Evolutionary conservation across 2,113 vertebrate species (phyloP), one percentile per base, ranked within the genome.

Genomic region (Heloderma charlesbogerti): DNA sequence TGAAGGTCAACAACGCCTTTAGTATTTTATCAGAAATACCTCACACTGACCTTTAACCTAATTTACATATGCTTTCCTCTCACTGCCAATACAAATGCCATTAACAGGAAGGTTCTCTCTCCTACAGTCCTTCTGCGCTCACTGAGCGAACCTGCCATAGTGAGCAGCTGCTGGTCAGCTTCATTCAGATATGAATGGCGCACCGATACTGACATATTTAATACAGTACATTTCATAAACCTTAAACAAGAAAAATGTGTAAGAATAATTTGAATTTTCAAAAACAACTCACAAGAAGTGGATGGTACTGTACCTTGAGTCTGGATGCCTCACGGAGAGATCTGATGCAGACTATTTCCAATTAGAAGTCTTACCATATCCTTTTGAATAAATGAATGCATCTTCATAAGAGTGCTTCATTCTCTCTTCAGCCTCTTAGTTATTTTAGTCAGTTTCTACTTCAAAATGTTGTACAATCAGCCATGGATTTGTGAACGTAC

Each of bases 401-500:
- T 51, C 60, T 27, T 80, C 31, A 34, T 63, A 63, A 45, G 40
- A 75, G 29, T 25, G 18, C 22, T 75, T 75, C 5, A 66, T 48
- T 89, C 34, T n/a, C 43, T 48, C 82, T 84, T 43, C 83, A 43
- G 88, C 84, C 27, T 57, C 45, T 54, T 0, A 72, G 54, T 45
- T 18, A 82, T 86, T 78, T 4, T 0, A n/a, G 69, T 78, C 29
- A 57, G 75, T 31, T 63, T 2, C 9, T 89, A 16, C 72, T 75
- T 91, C 1, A 69, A 2, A 7, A 0, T 0, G 0, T 0, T 48
- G 10, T 57, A 43, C 29, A 60, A 48, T 16, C 18, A 60, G 13
- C 48, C 18, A 79, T 20, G 13, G 54, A 57, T 31, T 43, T 86
- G 57, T 75, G 81, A 16, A 0, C 0, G 25, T 72, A 0, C 0